phyloP scores from a whole-genome alignment of 2,888 invertebrate genomes.

The Phoronis australis region DNA sequence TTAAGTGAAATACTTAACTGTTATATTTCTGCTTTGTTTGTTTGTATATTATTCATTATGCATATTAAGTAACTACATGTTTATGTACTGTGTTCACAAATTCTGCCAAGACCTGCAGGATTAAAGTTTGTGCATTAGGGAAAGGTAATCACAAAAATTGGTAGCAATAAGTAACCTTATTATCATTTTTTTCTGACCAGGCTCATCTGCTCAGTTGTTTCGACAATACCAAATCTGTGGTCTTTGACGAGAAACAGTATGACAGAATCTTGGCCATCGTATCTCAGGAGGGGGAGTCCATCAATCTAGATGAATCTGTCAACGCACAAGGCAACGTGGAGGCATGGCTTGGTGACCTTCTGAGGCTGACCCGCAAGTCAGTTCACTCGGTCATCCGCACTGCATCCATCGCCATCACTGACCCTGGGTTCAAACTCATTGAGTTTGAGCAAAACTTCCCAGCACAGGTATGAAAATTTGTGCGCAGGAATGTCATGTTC shows the following conservation, averaged over 20 bases:
- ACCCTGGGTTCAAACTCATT: slow-evolving; percentile 78
- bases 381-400: slow-evolving; percentile 86
- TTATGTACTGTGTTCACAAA: too few relatives aligned
- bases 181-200: slow-evolving; percentile 55
- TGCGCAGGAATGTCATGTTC: too few relatives aligned
- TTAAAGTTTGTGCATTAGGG: too few relatives aligned
- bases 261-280: slow-evolving; percentile 91
- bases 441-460: slow-evolving; percentile 89
- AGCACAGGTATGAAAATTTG: slow-evolving; percentile 67
- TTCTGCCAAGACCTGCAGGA: too few relatives aligned
- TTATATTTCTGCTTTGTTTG: too few relatives aligned
- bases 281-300: slow-evolving; percentile 85
- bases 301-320: slow-evolving; percentile 77
- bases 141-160: too few relatives aligned
- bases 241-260: slow-evolving; percentile 92
- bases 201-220: slow-evolving; percentile 92
- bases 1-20: too few relatives aligned
- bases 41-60: too few relatives aligned
- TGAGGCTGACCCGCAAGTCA: slow-evolving; percentile 81
- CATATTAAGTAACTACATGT: too few relatives aligned
- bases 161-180: too few relatives aligned
- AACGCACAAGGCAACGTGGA: slow-evolving; percentile 65
- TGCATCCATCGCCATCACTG: slow-evolving; percentile 74
- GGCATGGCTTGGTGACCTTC: slow-evolving; percentile 85
- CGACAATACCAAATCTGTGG: slow-evolving; percentile 84